These are phyloP conservation scores for Pemphredon lugubris DNA, from an alignment of 2,888 invertebrate genomes.

Conservation along the genomic window DNA sequence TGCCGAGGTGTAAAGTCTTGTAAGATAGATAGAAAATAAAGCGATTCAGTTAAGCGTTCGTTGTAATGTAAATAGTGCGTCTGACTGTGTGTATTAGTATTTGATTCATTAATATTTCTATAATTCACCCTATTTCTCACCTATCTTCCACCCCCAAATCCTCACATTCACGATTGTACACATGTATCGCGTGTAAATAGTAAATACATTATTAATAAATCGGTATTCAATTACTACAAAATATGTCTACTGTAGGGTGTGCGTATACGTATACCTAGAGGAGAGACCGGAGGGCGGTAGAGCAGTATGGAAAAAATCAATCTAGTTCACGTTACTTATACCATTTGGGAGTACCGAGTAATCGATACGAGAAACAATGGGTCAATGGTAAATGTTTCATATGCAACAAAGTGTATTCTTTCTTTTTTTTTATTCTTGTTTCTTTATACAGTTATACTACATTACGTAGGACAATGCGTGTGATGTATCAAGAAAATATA, in stretches of 20 bases:
- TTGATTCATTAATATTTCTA: too few relatives aligned
- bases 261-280: too few relatives aligned
- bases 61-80: conserved; percentile 79
- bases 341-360: background rate
- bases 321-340: background rate
- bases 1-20: too few relatives aligned
- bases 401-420: conserved; percentile 71
- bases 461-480: conserved; percentile 67
- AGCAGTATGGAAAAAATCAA: background rate
- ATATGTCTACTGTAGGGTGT: too few relatives aligned
- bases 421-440: conserved; percentile 63
- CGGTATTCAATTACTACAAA: too few relatives aligned
- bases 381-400: too few relatives aligned
- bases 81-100: conserved; percentile 73
- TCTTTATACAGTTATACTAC: conserved; percentile 77
- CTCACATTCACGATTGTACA: conserved; percentile 44
- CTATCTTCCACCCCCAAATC: too few relatives aligned
- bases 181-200: conserved; percentile 3
- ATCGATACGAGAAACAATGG: background rate
- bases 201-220: background rate
- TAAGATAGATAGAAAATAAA: conserved; percentile 58
- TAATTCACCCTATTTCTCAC: too few relatives aligned
- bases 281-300: background rate
- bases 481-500: conserved; percentile 74
- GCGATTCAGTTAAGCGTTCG: conserved; percentile 34